Conservation (phyloP, 2,888 invertebrate species). For the Ornithoptera alexandrae region DNA sequence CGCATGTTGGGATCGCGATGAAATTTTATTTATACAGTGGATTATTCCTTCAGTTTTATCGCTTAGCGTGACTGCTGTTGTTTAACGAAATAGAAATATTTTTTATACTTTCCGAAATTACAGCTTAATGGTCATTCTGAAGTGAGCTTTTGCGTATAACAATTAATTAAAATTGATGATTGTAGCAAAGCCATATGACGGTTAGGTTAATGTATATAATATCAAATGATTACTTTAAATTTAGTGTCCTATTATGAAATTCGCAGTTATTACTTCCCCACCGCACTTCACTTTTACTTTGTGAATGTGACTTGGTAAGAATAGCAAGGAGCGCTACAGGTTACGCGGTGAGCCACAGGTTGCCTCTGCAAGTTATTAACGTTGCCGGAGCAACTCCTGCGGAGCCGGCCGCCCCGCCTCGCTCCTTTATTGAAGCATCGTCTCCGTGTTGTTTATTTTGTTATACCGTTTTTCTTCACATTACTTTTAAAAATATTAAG, state of each 20-base stretch:
- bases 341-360: conserved; percentile 56
- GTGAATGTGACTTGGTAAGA: conserved; percentile 25
- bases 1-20: no score
- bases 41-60: no score
- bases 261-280: conserved; percentile 9
- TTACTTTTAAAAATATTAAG: background rate
- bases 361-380: conserved; percentile 57
- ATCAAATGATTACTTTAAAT: no score
- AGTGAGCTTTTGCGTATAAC: no score
- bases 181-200: no score
- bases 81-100: no score
- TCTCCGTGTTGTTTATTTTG: conserved; percentile 16
- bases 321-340: conserved; percentile 47
- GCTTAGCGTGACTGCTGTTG: no score
- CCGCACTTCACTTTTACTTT: conserved; percentile 17
- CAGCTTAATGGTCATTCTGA: no score
- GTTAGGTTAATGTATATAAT: no score
- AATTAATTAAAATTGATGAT: no score
- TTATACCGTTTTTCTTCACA: background rate
- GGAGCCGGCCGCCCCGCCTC: conserved; percentile 24
- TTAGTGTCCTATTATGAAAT: background rate
- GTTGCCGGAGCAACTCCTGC: conserved; percentile 44
- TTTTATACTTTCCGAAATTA: no score
- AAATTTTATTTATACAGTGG: no score
- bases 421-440: conserved; percentile 19